Base-by-base conservation (phyloP, 2,113 vertebrate species). In the Miniopterus natalensis region DNA sequence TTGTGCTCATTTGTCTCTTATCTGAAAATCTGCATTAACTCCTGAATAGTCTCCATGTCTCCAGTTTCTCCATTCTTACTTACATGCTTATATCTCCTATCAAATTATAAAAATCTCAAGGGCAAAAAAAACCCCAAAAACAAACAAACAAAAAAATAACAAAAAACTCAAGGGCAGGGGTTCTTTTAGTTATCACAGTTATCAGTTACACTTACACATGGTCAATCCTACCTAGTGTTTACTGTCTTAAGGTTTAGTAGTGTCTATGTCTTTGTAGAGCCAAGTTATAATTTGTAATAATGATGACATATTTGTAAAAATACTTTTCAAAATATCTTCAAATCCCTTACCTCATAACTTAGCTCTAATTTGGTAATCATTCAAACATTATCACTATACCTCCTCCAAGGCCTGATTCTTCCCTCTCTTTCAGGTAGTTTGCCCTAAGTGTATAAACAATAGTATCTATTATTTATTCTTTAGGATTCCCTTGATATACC, bases 321-420 rank as follows among this genome's bases (percentile, higher is more conserved):
- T 84, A 5, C 49, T 90, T 93, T 93, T 21, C 68, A 65, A 93
- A 86, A 78, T 71, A 49, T 51, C 20, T 92, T 96, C 8, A 80
- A 63, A 71, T 20, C 11, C 10, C 5, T 89, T 47, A 2, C 55
- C 14, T 92, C n/a, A 81, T 65, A 89, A 71, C 6, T 77, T 92
- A 68, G n/a, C 12, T 95, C 13, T 74, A 61, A 68, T 90, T 85
- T 90, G 25, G n/a, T 74, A 77, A 84, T 63, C 6, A 14, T 89
- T 95, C 73, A 87, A 89, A 66, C 31, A 47, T 40, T 94, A 79
- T 75, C 53, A 31, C 77, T 87, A n/a, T 17, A 92, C 63, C 88
- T 49, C 2, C 27, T 66, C 27, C 59, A 63, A 84, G 25, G 27
- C 18, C 47, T 61, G 27, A 55, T 79, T 85, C 42, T 61, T 83